These are phyloP conservation scores for Drosophila cyrtoloma DNA, from an alignment of 2,888 invertebrate species.

Conservation along the genomic window DNA sequence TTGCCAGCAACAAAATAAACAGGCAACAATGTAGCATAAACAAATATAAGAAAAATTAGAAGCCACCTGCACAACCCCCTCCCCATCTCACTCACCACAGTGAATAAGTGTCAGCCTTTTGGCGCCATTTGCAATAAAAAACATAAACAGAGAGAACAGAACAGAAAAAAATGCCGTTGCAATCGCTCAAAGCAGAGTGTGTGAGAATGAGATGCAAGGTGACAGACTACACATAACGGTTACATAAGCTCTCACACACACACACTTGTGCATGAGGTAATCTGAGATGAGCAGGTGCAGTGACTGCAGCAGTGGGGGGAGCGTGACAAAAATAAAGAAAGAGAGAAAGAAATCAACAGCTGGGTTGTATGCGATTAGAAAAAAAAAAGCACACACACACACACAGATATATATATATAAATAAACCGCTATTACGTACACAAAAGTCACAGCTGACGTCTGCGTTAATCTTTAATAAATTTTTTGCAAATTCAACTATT, in stretches of 20 bases:
- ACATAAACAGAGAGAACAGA: slow-evolving; percentile 67
- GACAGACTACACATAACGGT: slow-evolving; percentile 54
- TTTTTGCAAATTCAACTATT: slow-evolving; percentile 48
- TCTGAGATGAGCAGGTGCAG: slow-evolving; percentile 45
- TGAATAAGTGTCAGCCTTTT: slow-evolving; percentile 50
- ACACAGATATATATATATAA: background rate
- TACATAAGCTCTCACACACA: slow-evolving; percentile 46
- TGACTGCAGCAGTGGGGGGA: background rate
- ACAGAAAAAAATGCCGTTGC: slow-evolving; percentile 36
- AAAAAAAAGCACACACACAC: background rate
- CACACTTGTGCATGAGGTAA: slow-evolving; percentile 57
- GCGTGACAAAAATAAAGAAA: slow-evolving; percentile 8
- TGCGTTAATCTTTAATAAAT: slow-evolving; percentile 40
- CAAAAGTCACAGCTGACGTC: slow-evolving; percentile 46
- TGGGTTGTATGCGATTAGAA: slow-evolving; percentile 36
- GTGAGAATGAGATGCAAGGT: slow-evolving; percentile 5
- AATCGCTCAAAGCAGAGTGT: slow-evolving; percentile 23
- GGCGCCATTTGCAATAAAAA: slow-evolving; percentile 75
- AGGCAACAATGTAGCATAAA: slow-evolving; percentile 64
- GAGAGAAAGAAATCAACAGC: slow-evolving; percentile 55
- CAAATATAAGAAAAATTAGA: slow-evolving; percentile 56
- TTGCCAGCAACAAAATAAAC: slow-evolving; percentile 5
- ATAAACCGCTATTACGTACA: background rate
- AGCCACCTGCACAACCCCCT: slow-evolving; percentile 6
- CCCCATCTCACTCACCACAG: background rate